Base-by-base conservation (phyloP, 2,888 invertebrate species). In the Auanema freiburgensis region DNA sequence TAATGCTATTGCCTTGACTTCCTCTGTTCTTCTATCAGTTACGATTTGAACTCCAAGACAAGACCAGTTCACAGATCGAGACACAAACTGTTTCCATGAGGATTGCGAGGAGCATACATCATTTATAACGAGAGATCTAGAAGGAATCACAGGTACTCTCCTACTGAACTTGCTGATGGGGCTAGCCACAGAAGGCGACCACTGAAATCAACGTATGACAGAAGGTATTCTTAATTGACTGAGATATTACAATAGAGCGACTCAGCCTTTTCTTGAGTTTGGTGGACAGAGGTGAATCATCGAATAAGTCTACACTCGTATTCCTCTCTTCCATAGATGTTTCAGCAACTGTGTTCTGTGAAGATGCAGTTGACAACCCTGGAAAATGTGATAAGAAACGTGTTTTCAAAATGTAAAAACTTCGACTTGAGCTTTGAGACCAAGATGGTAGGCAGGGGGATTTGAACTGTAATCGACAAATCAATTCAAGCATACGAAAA, bases 271-370 rank as follows among this genome's bases (percentile, higher is more conserved):
- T 23, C 53, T 23, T 50, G n/a, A n/a, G 21, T 2, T 24, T 24
- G 2, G 21, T 16, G 16, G 25, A 6, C 6, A 25, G 11, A 11
- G 54, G 25, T 8, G 60, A 54, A 23, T 25, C 24, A 24, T 60
- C 60, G 49, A 60, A 60, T 23, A 55, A 50, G 56, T 62, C 62
- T 1, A 51, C 53, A 24, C 58, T 58, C 10, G 43, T 53, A 10
- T 50, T 50, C 50, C 12, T 24, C 50, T 33, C 33, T 33, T 33
- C 33, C 33, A 33, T 33, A 8, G 33, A 33, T 33, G 33, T 33
- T 8, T 33, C 33, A 33, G 33, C 33, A 5, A 33, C 33, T 5
- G 33, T 33, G 33, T 33, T 33, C 3, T 5, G 33, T 8, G 33
- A 33, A 5, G 33, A 33, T 5, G 33, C 33, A 33, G 3, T 33